Conservation (phyloP, 1,140 invertebrate species). For the Acromyrmex charruanus region DNA sequence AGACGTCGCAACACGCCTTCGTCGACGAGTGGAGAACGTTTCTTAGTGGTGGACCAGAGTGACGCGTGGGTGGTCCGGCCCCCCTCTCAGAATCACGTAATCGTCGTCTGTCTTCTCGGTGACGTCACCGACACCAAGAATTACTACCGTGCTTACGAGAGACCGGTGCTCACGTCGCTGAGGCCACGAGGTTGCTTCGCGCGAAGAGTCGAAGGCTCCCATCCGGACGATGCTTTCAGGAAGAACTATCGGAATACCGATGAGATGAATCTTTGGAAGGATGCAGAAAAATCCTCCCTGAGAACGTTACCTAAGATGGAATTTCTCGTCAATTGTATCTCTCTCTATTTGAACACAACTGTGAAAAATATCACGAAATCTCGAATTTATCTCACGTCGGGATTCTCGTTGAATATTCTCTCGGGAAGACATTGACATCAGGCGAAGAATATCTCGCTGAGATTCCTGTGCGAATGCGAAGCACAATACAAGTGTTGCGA, state of each 20-base stretch:
- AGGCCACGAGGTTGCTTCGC: conserved; percentile 8
- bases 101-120: conserved; percentile 59
- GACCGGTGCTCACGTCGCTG: conserved; percentile 20
- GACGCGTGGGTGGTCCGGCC: conserved; percentile 69
- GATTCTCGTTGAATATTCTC: neutral
- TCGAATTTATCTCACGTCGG: conserved; percentile 38
- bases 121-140: conserved; percentile 58
- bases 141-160: conserved; percentile 37
- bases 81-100: conserved; percentile 61
- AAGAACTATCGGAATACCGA: neutral
- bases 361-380: neutral
- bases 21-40: conserved; percentile 27
- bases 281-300: conserved; percentile 6
- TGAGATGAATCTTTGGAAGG: neutral
- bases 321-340: conserved; percentile 8
- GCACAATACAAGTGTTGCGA: conserved; percentile 20
- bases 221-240: conserved; percentile 38
- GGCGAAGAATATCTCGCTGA: neutral
- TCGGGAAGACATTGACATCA: neutral
- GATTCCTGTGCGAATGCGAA: neutral
- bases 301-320: conserved; percentile 10
- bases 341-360: conserved; percentile 19
- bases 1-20: conserved; percentile 12
- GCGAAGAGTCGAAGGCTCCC: conserved; percentile 1
- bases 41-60: conserved; percentile 53